A percentile compares a stretch with the other conserved stretches of the same genome.
Conservation (phyloP, 2,113 vertebrate species). For the Serilophus lunatus region DNA sequence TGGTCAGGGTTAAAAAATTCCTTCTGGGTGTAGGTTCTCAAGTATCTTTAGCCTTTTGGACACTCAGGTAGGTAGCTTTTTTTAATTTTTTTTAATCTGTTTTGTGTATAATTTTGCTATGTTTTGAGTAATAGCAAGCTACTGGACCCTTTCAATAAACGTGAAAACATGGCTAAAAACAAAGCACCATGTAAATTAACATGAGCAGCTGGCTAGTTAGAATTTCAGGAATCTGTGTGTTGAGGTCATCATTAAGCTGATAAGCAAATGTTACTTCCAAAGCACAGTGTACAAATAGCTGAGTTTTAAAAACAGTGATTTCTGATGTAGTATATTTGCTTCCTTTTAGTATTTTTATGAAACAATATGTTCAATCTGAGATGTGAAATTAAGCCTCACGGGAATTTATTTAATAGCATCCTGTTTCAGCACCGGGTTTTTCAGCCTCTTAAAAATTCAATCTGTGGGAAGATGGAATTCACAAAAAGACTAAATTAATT, state of each 20-base stretch:
- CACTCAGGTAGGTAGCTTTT: background rate
- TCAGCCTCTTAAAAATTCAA: background rate
- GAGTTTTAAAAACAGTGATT: background rate
- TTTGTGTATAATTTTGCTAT: background rate
- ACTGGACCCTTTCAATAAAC: background rate
- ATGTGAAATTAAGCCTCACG: background rate
- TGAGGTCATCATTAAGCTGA: background rate
- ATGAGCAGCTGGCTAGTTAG: background rate
- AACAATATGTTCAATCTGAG: rapidly evolving
- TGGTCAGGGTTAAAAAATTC: background rate
- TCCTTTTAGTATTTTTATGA: background rate
- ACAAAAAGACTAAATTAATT: background rate
- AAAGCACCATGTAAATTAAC: background rate
- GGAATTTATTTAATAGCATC: background rate
- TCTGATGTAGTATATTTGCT: background rate
- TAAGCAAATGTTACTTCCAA: background rate
- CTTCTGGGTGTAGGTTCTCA: background rate
- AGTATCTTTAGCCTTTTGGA: background rate
- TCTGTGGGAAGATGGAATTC: background rate
- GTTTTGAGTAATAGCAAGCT: background rate
- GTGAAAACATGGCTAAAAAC: background rate
- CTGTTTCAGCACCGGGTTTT: background rate
- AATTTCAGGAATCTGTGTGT: background rate
- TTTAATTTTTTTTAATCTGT: background rate
- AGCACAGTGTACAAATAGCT: background rate